Evolutionary conservation across 2,888 invertebrate genomes (phyloP).

Genomic region (Aspidiotus rigidus): DNA sequence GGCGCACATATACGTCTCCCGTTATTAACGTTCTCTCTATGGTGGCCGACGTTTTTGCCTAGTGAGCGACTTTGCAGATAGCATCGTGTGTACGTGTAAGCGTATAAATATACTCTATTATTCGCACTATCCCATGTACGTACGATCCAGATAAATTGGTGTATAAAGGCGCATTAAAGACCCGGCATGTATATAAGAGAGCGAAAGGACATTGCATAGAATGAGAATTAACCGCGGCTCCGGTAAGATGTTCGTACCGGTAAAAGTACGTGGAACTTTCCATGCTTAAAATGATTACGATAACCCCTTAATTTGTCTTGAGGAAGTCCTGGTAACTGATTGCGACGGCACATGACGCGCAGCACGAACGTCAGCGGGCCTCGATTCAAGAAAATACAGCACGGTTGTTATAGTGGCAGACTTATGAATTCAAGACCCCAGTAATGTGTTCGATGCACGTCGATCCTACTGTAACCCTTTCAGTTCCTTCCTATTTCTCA

Average conservation of each 20-base stretch:
- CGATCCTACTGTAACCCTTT: not conserved
- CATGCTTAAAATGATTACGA: not conserved
- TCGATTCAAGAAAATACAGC: no score
- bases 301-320: constrained; percentile 4
- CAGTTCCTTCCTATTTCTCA: not conserved
- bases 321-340: not conserved
- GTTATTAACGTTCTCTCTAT: not conserved
- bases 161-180: not conserved
- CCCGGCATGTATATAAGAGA: no score
- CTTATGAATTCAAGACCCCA: not conserved
- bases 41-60: not conserved
- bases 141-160: not conserved
- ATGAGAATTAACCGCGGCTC: not conserved
- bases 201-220: not conserved
- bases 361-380: no score
- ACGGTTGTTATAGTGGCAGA: not conserved
- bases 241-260: not conserved
- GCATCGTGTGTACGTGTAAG: not conserved
- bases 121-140: not conserved
- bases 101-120: not conserved
- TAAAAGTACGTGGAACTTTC: not conserved
- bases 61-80: not conserved
- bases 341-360: not conserved
- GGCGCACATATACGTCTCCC: not conserved
- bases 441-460: not conserved